Evolutionary conservation across 2,797 vertebrate genomes (phyloP).

Genomic region (Uromys caudimaculatus): DNA sequence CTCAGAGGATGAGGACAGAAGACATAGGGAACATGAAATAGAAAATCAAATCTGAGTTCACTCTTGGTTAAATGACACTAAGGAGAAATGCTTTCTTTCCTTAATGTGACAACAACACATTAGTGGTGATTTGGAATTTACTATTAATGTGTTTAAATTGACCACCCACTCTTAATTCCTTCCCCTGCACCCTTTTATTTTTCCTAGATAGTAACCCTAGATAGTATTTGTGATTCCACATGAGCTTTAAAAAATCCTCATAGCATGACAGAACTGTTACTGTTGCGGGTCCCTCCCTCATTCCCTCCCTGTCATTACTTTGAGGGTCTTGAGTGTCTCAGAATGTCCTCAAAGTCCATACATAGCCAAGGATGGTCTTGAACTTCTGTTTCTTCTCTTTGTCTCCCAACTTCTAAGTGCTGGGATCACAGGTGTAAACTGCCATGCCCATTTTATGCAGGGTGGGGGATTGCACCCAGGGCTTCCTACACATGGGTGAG

Average conservation of each 20-base stretch:
- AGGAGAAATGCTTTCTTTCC: not conserved
- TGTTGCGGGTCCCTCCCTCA: too few relatives aligned
- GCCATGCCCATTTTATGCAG: not conserved
- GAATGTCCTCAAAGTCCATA: not conserved
- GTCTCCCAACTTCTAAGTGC: not conserved
- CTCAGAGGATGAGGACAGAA: not conserved
- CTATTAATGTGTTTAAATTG: not conserved
- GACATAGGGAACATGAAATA: not conserved
- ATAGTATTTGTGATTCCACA: not conserved
- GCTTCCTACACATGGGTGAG: not conserved
- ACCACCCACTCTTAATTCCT: not conserved
- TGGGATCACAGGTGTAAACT: not conserved
- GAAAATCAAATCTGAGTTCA: not conserved
- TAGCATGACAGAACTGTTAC: not conserved
- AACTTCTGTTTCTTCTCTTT: not conserved
- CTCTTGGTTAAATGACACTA: not conserved
- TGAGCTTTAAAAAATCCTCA: slow-evolving; percentile 6
- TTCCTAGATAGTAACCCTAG: not conserved
- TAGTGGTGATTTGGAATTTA: not conserved
- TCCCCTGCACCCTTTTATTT: not conserved
- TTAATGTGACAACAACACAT: not conserved
- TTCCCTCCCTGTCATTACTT: not conserved
- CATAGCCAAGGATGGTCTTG: not conserved
- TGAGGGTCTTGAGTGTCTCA: not conserved
- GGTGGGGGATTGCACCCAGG: not conserved